phyloP scores from a whole-genome alignment of 1,140 invertebrate species.

The Lordiphosa clarofinis region DNA sequence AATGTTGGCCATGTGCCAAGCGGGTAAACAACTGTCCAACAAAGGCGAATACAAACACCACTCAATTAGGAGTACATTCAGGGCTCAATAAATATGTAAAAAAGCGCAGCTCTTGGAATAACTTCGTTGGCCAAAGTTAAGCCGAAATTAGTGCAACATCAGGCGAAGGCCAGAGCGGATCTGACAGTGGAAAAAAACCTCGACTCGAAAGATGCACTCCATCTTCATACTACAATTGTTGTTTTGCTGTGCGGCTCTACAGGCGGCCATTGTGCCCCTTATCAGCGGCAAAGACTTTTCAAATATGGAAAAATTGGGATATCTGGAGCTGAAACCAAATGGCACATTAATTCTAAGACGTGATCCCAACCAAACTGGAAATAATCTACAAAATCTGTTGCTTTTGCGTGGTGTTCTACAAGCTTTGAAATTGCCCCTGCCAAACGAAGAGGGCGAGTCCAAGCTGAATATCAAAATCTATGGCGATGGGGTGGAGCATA shows the following conservation, averaged over 20 bases:
- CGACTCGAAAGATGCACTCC: conserved; percentile 37
- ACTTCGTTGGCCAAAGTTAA: conserved; percentile 48
- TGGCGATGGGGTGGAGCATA: conserved; percentile 79
- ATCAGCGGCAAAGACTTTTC: conserved; percentile 11
- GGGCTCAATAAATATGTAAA: conserved; percentile 28
- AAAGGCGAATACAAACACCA: conserved; percentile 48
- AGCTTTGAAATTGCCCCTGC: conserved; percentile 31
- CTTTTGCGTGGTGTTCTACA: conserved; percentile 48
- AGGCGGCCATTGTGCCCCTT: conserved; percentile 43
- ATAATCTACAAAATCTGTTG: conserved; percentile 47
- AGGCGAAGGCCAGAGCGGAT: conserved; percentile 45
- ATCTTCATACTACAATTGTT: conserved; percentile 12
- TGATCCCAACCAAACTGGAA: conserved; percentile 21
- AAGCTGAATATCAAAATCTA: conserved; percentile 59
- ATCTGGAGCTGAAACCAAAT: conserved; percentile 65
- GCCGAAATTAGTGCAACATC: conserved; percentile 59
- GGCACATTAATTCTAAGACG: conserved; percentile 48
- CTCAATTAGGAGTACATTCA: conserved; percentile 47
- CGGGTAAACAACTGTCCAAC: conserved; percentile 39
- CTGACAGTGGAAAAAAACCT: neutral
- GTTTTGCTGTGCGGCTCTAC: conserved; percentile 14
- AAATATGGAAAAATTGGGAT: conserved; percentile 49
- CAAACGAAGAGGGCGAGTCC: conserved; percentile 5
- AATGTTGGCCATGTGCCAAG: conserved; percentile 58
- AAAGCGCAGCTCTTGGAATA: conserved; percentile 63